phyloP scores from a whole-genome alignment of 2,113 vertebrate species.

The Martes martes region DNA sequence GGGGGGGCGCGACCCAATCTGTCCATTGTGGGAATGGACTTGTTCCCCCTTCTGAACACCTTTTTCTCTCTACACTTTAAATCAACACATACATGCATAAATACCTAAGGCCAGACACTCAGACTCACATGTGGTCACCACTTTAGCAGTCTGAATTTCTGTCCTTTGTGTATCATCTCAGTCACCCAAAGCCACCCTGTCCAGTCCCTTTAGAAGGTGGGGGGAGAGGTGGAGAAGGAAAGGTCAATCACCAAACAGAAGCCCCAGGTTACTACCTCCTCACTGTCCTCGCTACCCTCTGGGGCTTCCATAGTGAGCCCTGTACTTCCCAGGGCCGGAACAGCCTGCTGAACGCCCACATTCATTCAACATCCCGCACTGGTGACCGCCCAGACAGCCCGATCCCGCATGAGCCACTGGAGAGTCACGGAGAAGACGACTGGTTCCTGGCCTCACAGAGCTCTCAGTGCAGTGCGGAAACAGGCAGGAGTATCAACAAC shows the following conservation, averaged over 20 bases:
- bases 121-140: not conserved
- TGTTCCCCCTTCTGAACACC: not conserved
- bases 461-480: not conserved
- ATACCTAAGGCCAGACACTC: not conserved
- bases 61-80: not conserved
- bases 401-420: not conserved
- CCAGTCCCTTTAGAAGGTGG: not conserved
- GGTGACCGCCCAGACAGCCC: not conserved
- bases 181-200: not conserved
- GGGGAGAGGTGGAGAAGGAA: not conserved
- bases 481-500: not conserved
- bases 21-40: not conserved
- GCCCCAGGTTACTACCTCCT: not conserved
- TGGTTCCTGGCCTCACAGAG: not conserved
- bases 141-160: not conserved
- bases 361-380: too few species aligned
- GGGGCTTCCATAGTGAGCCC: not conserved
- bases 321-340: not conserved
- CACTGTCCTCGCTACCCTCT: too few species aligned
- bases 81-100: accelerated
- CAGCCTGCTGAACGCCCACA: not conserved
- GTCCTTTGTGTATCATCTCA: not conserved
- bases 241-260: not conserved
- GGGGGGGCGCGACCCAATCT: not conserved
- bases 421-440: not conserved